phyloP scores from a whole-genome alignment of 2,113 vertebrate species.

The Neotragus moschatus region DNA sequence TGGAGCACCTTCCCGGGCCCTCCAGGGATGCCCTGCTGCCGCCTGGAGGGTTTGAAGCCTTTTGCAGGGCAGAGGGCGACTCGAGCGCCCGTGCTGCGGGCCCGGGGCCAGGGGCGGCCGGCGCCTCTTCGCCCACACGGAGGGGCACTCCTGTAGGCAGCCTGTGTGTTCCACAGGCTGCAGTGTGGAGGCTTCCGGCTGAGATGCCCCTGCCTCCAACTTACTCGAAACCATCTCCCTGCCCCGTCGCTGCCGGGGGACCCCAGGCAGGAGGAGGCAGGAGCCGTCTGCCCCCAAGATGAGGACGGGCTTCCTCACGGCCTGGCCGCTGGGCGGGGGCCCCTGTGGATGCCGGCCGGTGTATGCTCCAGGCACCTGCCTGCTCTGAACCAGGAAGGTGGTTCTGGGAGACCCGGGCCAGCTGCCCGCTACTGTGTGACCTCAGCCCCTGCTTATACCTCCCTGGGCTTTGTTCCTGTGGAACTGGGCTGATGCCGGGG shows the following conservation, averaged over 20 bases:
- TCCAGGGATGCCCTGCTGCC: rapidly evolving
- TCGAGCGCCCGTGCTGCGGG: rapidly evolving
- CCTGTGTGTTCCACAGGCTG: background rate
- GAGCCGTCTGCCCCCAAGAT: background rate
- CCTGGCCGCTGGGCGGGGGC: background rate
- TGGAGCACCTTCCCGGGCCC: background rate
- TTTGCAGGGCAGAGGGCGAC: background rate
- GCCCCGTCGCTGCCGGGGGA: background rate
- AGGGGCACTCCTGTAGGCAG: background rate
- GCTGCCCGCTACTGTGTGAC: rapidly evolving
- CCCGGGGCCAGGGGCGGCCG: background rate
- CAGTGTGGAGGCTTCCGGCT: background rate
- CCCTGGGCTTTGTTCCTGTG: background rate
- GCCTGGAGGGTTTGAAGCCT: background rate
- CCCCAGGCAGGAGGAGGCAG: background rate
- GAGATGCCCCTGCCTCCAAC: background rate
- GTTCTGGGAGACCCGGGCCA: background rate
- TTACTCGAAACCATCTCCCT: background rate
- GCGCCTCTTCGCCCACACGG: background rate
- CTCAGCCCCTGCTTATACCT: background rate
- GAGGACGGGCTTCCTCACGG: background rate
- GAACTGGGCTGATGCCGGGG: rapidly evolving
- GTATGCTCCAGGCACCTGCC: background rate
- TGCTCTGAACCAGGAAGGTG: background rate
- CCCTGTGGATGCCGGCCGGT: background rate